Base-by-base conservation (phyloP, 2,797 vertebrate species). In the Sardinella longiceps region DNA sequence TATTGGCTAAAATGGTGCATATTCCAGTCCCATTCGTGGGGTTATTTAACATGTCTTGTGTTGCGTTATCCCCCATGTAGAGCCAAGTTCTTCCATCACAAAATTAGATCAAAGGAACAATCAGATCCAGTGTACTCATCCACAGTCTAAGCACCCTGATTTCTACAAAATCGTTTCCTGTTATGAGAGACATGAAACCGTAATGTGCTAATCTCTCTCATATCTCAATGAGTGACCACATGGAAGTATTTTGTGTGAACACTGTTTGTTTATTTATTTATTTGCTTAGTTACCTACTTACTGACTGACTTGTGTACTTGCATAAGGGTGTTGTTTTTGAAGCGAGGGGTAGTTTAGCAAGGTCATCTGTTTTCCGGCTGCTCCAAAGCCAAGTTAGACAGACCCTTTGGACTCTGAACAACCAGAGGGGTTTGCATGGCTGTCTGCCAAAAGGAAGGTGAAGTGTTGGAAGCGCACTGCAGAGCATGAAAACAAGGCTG, bases 361-460 rank as follows among this genome's bases (percentile, higher is more conserved):
- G 89, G 83, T 84, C 30, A 20, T 6, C 30, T 14, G 33, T 74
- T 39, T 74, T 12, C 28, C 85, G 85, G 85, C 85, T 88, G 82
- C 87, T 90, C 87, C 81, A 84, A 81, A 83, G 89, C 85, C 51
- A 88, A 88, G 90, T 90, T 88, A 89, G 89, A 89, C 87, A 80
- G 88, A 90, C 88, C 89, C 90, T 90, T 92, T 94, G 87, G 90
- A 91, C 88, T 85, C 80, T 89, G 86, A 92, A 93, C 93, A 94
- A 91, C 92, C 58, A 82, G 89, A 86, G 88, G 87, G 90, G 90
- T 87, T 85, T 82, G 87, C 45, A 63, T 94, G 93, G 93, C 91
- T 46, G 77, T 28, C 25, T 83, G 91, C 94, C 94, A 93, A 92
- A 85, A 93, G 92, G 93, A 94, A 92, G 90, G 90, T 93, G 89